Evolutionary conservation across 2,888 invertebrate species (phyloP).

Genomic region (Sinelater perroti): DNA sequence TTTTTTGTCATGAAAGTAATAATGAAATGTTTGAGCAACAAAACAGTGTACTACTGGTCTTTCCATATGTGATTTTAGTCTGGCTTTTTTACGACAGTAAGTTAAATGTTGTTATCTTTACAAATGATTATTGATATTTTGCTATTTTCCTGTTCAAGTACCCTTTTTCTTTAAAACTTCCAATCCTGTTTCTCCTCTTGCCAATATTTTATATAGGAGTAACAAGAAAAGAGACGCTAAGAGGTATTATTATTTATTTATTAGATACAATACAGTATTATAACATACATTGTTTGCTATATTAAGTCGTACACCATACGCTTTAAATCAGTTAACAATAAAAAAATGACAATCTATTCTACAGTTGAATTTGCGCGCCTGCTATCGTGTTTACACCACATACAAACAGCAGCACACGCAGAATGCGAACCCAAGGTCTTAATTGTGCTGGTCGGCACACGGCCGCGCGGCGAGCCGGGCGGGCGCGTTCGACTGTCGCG

Average conservation of each 20-base stretch:
- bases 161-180: too few species aligned
- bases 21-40: too few species aligned
- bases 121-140: too few species aligned
- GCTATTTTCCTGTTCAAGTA: too few species aligned
- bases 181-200: too few species aligned
- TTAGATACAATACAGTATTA: constrained; percentile 61
- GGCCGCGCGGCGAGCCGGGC: constrained; percentile 17
- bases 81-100: too few species aligned
- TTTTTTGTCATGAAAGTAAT: too few species aligned
- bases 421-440: constrained; percentile 32
- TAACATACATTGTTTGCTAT: constrained; percentile 61
- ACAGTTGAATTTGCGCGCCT: constrained; percentile 47
- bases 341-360: constrained; percentile 56
- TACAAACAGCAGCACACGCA: constrained; percentile 37
- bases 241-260: constrained; percentile 52
- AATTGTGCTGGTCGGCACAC: constrained; percentile 34
- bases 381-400: constrained; percentile 34
- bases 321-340: constrained; percentile 51
- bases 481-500: constrained; percentile 27
- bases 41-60: too few species aligned
- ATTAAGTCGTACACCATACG: constrained; percentile 57
- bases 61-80: too few species aligned
- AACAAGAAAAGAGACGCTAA: constrained; percentile 37
- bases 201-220: too few species aligned
- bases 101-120: too few species aligned